Conservation (phyloP, 2,797 vertebrate genomes). For the Eulemur mongoz region DNA sequence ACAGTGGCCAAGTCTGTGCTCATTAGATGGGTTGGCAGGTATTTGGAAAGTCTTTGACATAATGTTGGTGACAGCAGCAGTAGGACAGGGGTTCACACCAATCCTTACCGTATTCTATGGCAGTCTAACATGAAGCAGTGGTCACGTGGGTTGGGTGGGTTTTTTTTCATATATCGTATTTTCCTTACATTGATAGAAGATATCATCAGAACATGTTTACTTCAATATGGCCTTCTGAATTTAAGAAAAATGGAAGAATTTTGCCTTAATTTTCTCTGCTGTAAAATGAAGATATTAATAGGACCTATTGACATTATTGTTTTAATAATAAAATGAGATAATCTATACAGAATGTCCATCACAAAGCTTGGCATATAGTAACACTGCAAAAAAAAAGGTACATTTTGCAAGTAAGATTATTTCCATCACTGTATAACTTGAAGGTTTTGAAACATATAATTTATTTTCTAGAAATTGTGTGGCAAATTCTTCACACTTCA, state of each 20-base stretch:
- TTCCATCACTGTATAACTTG: not conserved
- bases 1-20: not conserved
- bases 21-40: conserved; percentile 3
- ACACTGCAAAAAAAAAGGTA: not conserved
- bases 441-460: not conserved
- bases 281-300: not conserved
- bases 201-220: not conserved
- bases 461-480: not conserved
- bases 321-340: not conserved
- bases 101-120: not conserved
- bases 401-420: not conserved
- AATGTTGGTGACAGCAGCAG: not conserved
- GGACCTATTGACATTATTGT: not conserved
- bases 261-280: not conserved
- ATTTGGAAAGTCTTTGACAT: not conserved
- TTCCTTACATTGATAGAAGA: not conserved
- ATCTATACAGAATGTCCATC: not conserved
- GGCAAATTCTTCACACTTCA: not conserved
- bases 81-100: not conserved
- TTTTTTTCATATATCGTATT: not conserved
- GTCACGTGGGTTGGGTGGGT: not conserved
- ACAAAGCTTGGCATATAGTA: not conserved
- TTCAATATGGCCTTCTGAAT: not conserved
- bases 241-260: not conserved
- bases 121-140: not conserved